Conservation (phyloP, 2,113 vertebrate genomes). For the Saccopteryx leptura region DNA sequence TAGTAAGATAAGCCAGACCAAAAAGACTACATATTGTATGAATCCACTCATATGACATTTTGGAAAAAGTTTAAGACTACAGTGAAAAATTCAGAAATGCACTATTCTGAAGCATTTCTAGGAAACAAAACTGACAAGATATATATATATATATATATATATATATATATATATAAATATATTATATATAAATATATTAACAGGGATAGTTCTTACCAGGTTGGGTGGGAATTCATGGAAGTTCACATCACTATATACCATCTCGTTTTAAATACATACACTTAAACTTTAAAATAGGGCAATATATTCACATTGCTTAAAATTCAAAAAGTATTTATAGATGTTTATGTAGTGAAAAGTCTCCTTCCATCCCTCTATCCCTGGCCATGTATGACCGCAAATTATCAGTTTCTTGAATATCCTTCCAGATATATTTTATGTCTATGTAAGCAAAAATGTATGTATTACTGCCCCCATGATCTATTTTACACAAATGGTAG, state of each 20-base stretch:
- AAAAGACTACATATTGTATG: conserved; percentile 25
- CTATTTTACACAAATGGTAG: conserved; percentile 48
- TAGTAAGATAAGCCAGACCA: conserved; percentile 4
- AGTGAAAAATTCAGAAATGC: conserved; percentile 63
- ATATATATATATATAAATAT: too few relatives aligned
- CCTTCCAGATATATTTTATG: conserved; percentile 54
- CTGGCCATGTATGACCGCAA: neutral
- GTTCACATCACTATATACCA: neutral
- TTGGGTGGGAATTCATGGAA: conserved; percentile 3
- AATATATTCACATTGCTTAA: conserved; percentile 59
- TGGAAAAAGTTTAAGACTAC: conserved; percentile 42
- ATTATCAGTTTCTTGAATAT: conserved; percentile 46
- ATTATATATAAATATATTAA: neutral
- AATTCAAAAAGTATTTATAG: conserved; percentile 47
- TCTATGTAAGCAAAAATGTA: neutral
- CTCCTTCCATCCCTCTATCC: neutral
- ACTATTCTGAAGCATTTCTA: conserved; percentile 49
- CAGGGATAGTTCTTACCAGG: conserved; percentile 29
- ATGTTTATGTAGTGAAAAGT: conserved; percentile 17
- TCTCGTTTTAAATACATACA: conserved; percentile 43
- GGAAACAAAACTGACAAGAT: neutral
- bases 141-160: too few relatives aligned
- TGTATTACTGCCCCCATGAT: neutral
- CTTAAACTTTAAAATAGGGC: conserved; percentile 57
- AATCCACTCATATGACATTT: conserved; percentile 27